phyloP scores from a whole-genome alignment of 2,888 invertebrate genomes.

The Coenonympha arcania region DNA sequence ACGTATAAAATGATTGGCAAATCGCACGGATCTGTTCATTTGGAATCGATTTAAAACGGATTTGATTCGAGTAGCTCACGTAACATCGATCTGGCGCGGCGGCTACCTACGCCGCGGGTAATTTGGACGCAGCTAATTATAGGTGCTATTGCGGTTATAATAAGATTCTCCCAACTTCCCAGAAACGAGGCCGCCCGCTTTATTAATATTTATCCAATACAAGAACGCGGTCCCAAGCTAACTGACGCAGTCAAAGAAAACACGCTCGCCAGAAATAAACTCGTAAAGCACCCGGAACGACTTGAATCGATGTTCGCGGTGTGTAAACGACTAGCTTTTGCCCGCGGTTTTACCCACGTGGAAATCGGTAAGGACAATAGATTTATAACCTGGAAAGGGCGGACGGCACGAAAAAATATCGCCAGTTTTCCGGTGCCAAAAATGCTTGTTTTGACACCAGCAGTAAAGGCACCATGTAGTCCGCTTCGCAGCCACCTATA shows the following conservation, averaged over 20 bases:
- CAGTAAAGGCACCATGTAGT: too few relatives aligned
- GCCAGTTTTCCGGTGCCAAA: too few relatives aligned
- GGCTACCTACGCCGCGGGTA: conserved; percentile 59
- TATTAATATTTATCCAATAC: conserved; percentile 75
- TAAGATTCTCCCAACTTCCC: conserved; percentile 73
- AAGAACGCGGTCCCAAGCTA: conserved; percentile 60
- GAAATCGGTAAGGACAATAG: too few relatives aligned
- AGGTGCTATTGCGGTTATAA: conserved; percentile 75
- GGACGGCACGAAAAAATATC: too few relatives aligned
- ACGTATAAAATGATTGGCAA: conserved; percentile 26
- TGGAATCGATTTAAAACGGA: conserved; percentile 43
- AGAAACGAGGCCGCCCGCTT: conserved; percentile 72
- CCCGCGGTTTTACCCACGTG: too few relatives aligned
- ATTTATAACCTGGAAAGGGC: too few relatives aligned
- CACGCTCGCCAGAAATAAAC: conserved; percentile 70
- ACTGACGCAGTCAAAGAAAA: conserved; percentile 73
- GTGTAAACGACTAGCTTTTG: too few relatives aligned
- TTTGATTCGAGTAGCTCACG: conserved; percentile 55
- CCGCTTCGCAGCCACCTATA: too few relatives aligned
- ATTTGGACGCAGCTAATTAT: conserved; percentile 72
- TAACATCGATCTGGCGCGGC: conserved; percentile 61
- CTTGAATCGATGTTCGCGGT: conserved; percentile 67
- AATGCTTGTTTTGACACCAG: too few relatives aligned
- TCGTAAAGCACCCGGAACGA: conserved; percentile 70
- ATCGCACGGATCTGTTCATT: conserved; percentile 40